Conservation (phyloP, 2,797 vertebrate genomes). For the Crocodylus rhombifer region DNA sequence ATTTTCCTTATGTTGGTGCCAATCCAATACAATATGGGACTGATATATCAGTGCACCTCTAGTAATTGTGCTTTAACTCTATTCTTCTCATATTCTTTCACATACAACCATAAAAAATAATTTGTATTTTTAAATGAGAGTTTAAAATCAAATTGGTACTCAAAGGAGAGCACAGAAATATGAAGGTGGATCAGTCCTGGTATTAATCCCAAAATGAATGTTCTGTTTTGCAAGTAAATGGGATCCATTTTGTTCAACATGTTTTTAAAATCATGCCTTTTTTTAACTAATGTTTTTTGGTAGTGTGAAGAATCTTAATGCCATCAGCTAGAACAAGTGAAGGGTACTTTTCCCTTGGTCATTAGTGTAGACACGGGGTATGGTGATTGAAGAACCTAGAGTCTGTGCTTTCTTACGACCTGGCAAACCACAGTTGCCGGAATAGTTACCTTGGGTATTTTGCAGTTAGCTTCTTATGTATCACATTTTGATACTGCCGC, state of each 20-base stretch:
- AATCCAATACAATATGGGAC: no score
- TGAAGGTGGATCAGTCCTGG: background rate
- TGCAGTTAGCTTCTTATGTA: background rate
- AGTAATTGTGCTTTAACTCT: background rate
- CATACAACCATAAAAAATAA: background rate
- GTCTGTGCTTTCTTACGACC: fast-evolving
- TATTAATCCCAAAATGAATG: background rate
- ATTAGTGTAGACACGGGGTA: background rate
- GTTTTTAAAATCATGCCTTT: background rate
- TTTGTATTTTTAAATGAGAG: background rate
- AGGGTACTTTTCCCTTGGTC: background rate
- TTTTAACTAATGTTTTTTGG: background rate
- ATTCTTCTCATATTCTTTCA: background rate
- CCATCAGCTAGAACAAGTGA: no score
- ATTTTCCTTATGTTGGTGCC: no score
- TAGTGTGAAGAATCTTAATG: background rate
- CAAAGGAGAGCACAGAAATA: background rate
- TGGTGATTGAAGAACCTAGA: background rate
- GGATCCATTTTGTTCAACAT: background rate
- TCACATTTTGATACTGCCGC: background rate
- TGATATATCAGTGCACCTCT: no score
- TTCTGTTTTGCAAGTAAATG: background rate
- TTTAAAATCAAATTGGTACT: background rate
- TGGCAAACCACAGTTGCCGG: background rate
- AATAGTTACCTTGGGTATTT: fast-evolving